These are phyloP conservation scores for Tachina fera DNA, from an alignment of 2,888 invertebrate species.

Conservation along the genomic window DNA sequence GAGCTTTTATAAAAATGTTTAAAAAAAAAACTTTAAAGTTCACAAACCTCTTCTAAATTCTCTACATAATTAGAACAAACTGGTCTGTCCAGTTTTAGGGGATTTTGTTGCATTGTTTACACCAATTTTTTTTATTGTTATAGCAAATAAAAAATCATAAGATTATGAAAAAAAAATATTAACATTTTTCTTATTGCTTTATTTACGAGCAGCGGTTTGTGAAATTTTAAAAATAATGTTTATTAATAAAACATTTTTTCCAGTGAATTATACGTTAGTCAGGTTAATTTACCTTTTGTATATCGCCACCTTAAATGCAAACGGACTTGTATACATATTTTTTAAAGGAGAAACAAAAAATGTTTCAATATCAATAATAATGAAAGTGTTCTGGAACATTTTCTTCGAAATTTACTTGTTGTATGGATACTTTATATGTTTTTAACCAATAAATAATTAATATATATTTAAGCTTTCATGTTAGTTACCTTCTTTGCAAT, in stretches of 20 bases:
- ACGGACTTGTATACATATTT: too few species aligned
- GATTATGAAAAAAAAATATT: constrained; percentile 21
- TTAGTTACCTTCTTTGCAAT: too few species aligned
- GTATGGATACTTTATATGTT: too few species aligned
- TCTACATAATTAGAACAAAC: not conserved
- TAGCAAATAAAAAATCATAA: constrained; percentile 25
- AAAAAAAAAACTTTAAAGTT: constrained; percentile 1
- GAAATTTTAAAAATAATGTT: not conserved
- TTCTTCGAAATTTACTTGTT: too few species aligned
- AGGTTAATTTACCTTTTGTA: not conserved
- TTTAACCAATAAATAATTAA: too few species aligned
- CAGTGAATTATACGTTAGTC: not conserved
- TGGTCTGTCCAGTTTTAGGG: not conserved
- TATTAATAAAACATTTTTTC: not conserved
- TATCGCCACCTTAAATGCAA: too few species aligned
- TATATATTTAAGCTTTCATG: too few species aligned
- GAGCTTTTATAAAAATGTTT: not conserved
- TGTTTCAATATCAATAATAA: too few species aligned
- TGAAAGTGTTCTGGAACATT: too few species aligned
- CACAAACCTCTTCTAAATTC: not conserved
- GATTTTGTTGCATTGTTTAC: not conserved
- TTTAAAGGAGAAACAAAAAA: too few species aligned
- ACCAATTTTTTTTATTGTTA: not conserved
- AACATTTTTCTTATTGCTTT: not conserved
- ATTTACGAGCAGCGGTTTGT: not conserved